These are phyloP conservation scores for Chrosomus eos DNA, from an alignment of 2,797 vertebrate genomes.

Conservation along the genomic window DNA sequence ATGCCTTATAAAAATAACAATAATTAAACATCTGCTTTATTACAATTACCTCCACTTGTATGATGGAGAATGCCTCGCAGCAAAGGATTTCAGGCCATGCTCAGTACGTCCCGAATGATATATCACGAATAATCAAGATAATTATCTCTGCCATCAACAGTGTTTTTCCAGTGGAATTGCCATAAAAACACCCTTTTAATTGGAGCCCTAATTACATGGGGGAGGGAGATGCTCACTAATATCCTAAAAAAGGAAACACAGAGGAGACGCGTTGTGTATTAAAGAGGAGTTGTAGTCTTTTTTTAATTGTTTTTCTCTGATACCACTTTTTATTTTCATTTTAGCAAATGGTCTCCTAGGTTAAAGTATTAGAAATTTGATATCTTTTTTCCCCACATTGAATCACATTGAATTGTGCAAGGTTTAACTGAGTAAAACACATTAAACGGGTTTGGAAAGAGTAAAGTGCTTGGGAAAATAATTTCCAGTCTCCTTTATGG, in stretches of 20 bases:
- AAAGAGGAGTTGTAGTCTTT: neutral
- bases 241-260: neutral
- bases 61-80: conserved; percentile 70
- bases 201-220: conserved; percentile 57
- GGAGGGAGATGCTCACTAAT: conserved; percentile 45
- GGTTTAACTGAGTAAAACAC: conserved; percentile 5
- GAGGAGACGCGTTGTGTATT: conserved; percentile 18
- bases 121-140: conserved; percentile 80
- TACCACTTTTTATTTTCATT: neutral
- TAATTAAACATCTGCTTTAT: conserved; percentile 80
- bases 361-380: neutral
- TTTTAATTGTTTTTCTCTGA: too few relatives aligned
- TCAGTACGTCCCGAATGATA: conserved; percentile 70
- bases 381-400: neutral
- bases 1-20: conserved; percentile 71
- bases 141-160: conserved; percentile 77
- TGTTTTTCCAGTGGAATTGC: conserved; percentile 73
- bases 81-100: conserved; percentile 67
- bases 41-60: conserved; percentile 79
- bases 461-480: conserved; percentile 18
- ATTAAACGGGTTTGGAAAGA: neutral
- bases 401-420: neutral
- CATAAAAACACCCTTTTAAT: conserved; percentile 76
- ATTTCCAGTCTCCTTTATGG: conserved; percentile 55
- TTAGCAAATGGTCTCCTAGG: neutral